These are phyloP conservation scores for Nesospiza acunhae DNA, from an alignment of 2,113 vertebrate genomes.

Conservation along the genomic window DNA sequence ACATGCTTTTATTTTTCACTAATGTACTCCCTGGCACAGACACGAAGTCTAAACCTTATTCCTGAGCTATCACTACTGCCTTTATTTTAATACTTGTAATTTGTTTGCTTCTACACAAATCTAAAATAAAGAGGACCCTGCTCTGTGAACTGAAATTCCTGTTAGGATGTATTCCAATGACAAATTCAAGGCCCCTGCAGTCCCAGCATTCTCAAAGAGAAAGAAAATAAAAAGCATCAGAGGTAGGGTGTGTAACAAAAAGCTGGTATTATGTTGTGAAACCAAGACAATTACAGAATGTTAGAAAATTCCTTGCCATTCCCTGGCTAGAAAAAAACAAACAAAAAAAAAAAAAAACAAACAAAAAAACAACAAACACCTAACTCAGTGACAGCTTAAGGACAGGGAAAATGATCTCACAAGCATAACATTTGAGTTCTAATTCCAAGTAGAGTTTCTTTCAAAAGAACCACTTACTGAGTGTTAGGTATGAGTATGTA, in stretches of 20 bases:
- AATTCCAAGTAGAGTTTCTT: neutral
- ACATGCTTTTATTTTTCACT: conserved; percentile 75
- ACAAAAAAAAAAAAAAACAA: neutral
- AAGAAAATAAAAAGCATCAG: conserved; percentile 1
- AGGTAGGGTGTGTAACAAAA: neutral
- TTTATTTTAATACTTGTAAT: conserved; percentile 68
- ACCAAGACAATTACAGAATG: conserved; percentile 16
- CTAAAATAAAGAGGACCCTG: neutral
- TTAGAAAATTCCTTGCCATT: conserved; percentile 20
- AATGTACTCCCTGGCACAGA: conserved; percentile 72
- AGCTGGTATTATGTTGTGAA: conserved; percentile 2
- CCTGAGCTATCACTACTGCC: conserved; percentile 21
- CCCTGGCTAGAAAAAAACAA: neutral
- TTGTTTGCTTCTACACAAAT: conserved; percentile 41
- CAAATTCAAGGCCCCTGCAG: conserved; percentile 14
- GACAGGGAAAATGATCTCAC: neutral
- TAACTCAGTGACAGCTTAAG: neutral
- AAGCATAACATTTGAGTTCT: neutral
- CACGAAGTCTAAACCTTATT: conserved; percentile 51
- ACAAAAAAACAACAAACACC: too few species aligned
- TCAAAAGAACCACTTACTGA: neutral
- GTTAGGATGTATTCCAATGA: neutral
- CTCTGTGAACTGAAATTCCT: conserved; percentile 49
- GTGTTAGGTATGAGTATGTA: neutral
- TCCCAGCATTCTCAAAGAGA: neutral